Conservation (phyloP, 1,140 invertebrate genomes). For the Tachypleus tridentatus region DNA sequence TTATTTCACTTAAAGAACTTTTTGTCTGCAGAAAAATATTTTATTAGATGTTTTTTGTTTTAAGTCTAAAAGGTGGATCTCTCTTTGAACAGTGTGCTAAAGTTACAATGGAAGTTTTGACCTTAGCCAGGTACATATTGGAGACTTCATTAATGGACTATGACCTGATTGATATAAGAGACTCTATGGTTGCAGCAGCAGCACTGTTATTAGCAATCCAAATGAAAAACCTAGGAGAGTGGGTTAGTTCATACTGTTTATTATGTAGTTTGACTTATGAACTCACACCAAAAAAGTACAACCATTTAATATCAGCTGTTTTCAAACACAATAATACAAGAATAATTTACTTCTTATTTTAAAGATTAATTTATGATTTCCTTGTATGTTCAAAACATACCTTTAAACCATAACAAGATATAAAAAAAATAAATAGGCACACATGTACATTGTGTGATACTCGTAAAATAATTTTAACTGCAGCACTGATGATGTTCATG, state of each 20-base stretch:
- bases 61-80: no score
- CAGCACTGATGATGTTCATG: no score
- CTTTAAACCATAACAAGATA: no score
- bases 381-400: no score
- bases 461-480: no score
- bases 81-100: slow-evolving; percentile 55
- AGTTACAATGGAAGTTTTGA: slow-evolving; percentile 80
- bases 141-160: slow-evolving; percentile 91
- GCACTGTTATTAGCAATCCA: slow-evolving; percentile 68
- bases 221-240: slow-evolving; percentile 55
- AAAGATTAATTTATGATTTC: not conserved
- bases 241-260: slow-evolving; percentile 30
- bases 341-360: slow-evolving; percentile 4
- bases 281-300: not conserved
- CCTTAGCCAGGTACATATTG: slow-evolving; percentile 83
- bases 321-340: not conserved
- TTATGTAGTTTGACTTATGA: no score
- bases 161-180: slow-evolving; percentile 55
- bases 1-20: no score
- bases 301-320: slow-evolving; percentile 3
- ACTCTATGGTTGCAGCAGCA: slow-evolving; percentile 80
- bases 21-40: no score
- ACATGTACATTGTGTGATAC: no score
- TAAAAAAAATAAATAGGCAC: no score
- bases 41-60: no score